Conservation (phyloP, 2,113 vertebrate genomes). For the Phaethon lepturus region DNA sequence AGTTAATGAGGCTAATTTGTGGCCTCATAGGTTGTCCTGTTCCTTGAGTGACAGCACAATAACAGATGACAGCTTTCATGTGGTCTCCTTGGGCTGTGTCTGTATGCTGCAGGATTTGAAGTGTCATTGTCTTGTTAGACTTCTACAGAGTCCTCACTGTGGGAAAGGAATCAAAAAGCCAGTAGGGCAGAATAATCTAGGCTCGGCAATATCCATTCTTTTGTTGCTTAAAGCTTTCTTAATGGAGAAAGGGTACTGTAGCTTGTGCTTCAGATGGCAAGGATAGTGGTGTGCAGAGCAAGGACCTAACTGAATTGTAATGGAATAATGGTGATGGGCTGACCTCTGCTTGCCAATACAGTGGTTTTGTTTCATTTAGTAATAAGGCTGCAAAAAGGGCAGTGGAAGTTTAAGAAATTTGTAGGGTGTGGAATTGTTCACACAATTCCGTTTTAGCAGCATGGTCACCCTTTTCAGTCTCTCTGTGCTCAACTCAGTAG, state of each 20-base stretch:
- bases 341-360: not conserved
- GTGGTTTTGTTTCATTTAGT: not conserved
- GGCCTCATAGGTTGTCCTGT: constrained; percentile 51
- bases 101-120: constrained; percentile 64
- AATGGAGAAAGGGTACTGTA: constrained; percentile 10
- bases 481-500: not conserved
- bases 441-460: not conserved
- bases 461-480: not conserved
- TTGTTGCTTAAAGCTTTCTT: constrained; percentile 65
- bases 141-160: constrained; percentile 71
- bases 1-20: constrained; percentile 69
- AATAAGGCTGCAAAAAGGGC: not conserved
- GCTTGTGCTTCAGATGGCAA: not conserved
- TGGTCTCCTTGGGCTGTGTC: constrained; percentile 60
- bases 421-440: not conserved
- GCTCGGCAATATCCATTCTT: constrained; percentile 73
- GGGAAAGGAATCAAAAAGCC: constrained; percentile 81
- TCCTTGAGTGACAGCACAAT: constrained; percentile 74
- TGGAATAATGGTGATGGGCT: not conserved
- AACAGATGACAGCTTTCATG: constrained; percentile 76
- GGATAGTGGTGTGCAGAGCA: not conserved
- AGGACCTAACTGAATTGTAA: constrained; percentile 41
- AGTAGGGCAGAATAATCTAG: constrained; percentile 80
- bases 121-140: constrained; percentile 56
- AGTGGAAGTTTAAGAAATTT: not conserved